These are phyloP conservation scores for Decapterus maruadsi DNA, from an alignment of 2,797 vertebrate genomes.

Conservation along the genomic window DNA sequence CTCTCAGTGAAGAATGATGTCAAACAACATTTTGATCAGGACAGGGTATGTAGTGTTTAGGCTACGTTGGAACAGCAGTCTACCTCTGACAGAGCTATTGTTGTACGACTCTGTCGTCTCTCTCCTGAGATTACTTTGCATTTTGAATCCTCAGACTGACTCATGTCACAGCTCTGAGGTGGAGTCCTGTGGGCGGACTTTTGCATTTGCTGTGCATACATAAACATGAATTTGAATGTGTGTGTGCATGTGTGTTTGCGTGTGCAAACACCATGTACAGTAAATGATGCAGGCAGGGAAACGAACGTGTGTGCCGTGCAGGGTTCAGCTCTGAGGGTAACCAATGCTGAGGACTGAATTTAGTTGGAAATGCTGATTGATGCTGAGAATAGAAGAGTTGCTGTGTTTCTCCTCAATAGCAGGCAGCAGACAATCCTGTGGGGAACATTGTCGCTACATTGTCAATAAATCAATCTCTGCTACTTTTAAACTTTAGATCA, in stretches of 20 bases:
- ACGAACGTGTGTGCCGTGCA: neutral
- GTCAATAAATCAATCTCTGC: neutral
- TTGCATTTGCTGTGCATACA: conserved; percentile 23
- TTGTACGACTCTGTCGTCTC: too few species aligned
- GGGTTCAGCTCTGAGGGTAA: neutral
- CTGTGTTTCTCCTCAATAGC: neutral
- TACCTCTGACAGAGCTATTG: neutral
- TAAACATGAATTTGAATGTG: conserved; percentile 35
- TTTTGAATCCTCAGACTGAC: neutral
- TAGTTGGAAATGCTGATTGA: neutral
- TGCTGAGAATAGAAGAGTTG: neutral
- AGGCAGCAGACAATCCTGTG: too few species aligned
- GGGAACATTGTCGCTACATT: too few species aligned
- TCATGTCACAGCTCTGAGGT: neutral
- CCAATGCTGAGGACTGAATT: neutral
- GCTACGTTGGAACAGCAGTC: neutral
- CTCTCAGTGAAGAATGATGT: neutral
- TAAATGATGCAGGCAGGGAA: neutral
- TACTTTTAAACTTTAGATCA: neutral
- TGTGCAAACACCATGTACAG: neutral
- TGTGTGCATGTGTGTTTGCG: neutral
- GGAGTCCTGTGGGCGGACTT: neutral
- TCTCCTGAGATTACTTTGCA: neutral
- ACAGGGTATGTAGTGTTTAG: neutral
- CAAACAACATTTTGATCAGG: neutral